Conservation (phyloP, 2,113 vertebrate species). For the Panthera uncia region DNA sequence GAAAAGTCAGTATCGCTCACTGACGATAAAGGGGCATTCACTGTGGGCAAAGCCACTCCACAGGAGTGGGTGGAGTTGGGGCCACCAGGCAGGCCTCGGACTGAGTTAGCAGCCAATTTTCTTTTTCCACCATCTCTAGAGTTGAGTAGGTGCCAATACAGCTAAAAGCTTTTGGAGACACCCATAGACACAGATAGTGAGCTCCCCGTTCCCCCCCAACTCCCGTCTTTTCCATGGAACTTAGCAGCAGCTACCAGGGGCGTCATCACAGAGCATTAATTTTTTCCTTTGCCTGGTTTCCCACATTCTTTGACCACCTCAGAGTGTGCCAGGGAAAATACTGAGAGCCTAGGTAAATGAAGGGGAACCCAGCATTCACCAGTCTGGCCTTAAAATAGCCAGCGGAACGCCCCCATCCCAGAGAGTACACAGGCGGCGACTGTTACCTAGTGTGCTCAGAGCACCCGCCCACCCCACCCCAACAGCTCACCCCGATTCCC, state of each 20-base stretch:
- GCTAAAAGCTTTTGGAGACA: slow-evolving; percentile 48
- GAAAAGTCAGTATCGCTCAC: slow-evolving; percentile 56
- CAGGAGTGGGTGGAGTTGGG: slow-evolving; percentile 52
- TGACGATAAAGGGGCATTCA: slow-evolving; percentile 78
- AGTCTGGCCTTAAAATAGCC: slow-evolving; percentile 78
- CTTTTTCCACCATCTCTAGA: slow-evolving; percentile 67
- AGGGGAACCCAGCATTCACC: slow-evolving; percentile 76
- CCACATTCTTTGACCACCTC: slow-evolving; percentile 78
- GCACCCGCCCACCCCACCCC: slow-evolving; percentile 23
- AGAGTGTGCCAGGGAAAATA: slow-evolving; percentile 76
- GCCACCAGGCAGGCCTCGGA: slow-evolving; percentile 33
- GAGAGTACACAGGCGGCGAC: slow-evolving; percentile 57
- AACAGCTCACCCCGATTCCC: neutral
- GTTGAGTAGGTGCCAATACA: slow-evolving; percentile 42
- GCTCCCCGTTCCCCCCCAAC: neutral
- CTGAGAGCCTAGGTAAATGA: slow-evolving; percentile 76
- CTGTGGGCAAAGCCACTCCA: slow-evolving; percentile 7
- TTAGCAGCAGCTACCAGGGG: slow-evolving; percentile 62
- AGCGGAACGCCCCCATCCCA: slow-evolving; percentile 43
- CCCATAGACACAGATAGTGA: slow-evolving; percentile 52
- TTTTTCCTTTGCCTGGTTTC: slow-evolving; percentile 79
- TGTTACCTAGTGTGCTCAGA: slow-evolving; percentile 1
- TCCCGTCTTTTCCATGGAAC: slow-evolving; percentile 75
- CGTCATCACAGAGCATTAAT: slow-evolving; percentile 54
- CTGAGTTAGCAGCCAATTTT: slow-evolving; percentile 47